Evolutionary conservation across 2,888 invertebrate species (phyloP).

Genomic region (Arrhopalites spinosus): DNA sequence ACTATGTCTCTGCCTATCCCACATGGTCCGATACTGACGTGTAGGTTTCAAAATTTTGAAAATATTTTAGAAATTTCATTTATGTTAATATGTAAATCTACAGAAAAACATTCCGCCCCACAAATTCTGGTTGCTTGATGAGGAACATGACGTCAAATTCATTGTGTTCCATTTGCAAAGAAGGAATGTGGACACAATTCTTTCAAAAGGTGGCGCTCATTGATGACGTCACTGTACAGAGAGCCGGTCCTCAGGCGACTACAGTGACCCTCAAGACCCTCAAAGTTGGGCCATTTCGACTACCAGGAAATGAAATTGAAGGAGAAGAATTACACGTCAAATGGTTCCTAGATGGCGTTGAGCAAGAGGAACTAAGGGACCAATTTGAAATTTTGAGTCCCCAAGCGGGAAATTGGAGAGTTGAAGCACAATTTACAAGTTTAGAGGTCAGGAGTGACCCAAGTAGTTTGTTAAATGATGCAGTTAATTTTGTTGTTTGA

Average conservation of each 20-base stretch:
- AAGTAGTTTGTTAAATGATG: neutral
- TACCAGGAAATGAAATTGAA: slow-evolving; percentile 44
- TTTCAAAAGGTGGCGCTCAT: slow-evolving; percentile 48
- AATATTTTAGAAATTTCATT: too few relatives aligned
- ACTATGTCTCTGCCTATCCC: slow-evolving; percentile 51
- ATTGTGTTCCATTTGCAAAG: slow-evolving; percentile 38
- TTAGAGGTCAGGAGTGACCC: slow-evolving; percentile 46
- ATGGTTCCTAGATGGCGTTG: slow-evolving; percentile 42
- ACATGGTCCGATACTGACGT: slow-evolving; percentile 17
- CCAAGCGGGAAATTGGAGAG: slow-evolving; percentile 37
- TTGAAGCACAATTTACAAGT: slow-evolving; percentile 40
- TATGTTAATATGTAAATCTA: too few relatives aligned
- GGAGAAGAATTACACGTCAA: slow-evolving; percentile 44
- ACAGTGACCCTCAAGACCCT: slow-evolving; percentile 44
- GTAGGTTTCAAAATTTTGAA: neutral
- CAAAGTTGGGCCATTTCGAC: slow-evolving; percentile 45
- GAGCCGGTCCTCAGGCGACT: slow-evolving; percentile 14
- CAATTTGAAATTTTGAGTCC: slow-evolving; percentile 16
- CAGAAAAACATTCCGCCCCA: slow-evolving; percentile 47
- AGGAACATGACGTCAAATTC: slow-evolving; percentile 50
- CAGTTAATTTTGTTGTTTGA: neutral
- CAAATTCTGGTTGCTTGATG: slow-evolving; percentile 51
- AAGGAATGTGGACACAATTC: slow-evolving; percentile 54
- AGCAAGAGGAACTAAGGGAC: slow-evolving; percentile 34
- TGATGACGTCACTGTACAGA: slow-evolving; percentile 41